A percentile compares a stretch with the other conserved stretches of the same genome.
Conservation (phyloP, 92 coral and sea anemone species). For the Epizoanthus scotinus region DNA sequence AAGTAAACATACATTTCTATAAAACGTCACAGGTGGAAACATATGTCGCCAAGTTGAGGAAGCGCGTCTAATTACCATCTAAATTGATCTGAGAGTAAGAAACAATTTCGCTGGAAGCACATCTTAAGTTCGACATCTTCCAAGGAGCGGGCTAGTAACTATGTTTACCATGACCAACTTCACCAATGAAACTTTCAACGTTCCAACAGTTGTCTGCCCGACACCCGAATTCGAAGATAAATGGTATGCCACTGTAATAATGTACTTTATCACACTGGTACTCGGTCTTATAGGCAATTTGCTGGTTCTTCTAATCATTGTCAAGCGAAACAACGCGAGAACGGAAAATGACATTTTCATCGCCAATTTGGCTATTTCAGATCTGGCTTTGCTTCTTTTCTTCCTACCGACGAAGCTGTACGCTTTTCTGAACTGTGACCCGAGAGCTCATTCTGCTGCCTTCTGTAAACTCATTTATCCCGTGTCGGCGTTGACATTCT, state of each 20-base stretch:
- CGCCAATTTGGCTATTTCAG: conserved; percentile 81
- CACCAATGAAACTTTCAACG: neutral
- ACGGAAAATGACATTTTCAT: conserved; percentile 82
- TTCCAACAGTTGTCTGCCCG: conserved; percentile 2
- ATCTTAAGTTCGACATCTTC: too few species aligned
- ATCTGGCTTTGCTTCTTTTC: conserved; percentile 62
- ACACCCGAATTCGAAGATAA: conserved; percentile 18
- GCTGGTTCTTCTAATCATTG: conserved; percentile 65
- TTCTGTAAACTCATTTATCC: conserved; percentile 71
- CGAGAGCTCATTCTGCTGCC: conserved; percentile 50
- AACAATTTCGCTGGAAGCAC: too few species aligned
- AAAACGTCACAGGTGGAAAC: too few species aligned
- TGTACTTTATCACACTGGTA: conserved; percentile 59
- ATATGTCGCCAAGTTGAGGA: too few species aligned
- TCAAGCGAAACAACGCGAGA: conserved; percentile 60
- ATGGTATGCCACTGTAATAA: conserved; percentile 18
- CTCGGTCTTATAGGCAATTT: conserved; percentile 72
- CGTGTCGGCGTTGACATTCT: conserved; percentile 69
- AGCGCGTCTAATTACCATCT: too few species aligned
- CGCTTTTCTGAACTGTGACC: conserved; percentile 52
- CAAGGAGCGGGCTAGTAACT: too few species aligned
- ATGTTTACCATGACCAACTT: too few species aligned
- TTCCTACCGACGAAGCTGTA: conserved; percentile 75
- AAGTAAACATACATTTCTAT: too few species aligned
- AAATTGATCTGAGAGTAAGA: too few species aligned